phyloP scores from a whole-genome alignment of 2,797 vertebrate species.

The Amblyopsis hoosieri region DNA sequence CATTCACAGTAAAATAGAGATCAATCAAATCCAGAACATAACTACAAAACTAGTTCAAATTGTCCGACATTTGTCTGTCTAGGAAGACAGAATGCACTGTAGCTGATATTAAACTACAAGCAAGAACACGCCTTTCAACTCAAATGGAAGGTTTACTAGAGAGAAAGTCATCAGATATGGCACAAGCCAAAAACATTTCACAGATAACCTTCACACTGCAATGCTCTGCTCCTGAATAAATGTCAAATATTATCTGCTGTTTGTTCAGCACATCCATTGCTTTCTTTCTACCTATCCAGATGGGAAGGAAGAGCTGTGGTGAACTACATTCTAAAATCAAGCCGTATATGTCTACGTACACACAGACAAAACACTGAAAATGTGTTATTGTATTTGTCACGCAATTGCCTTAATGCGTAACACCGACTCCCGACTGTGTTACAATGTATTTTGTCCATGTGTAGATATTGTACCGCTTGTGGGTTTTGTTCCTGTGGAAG shows the following conservation, averaged over 20 bases:
- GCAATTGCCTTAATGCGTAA: slow-evolving; percentile 11
- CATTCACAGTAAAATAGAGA: background rate
- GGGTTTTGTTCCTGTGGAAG: background rate
- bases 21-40: too few relatives aligned
- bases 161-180: slow-evolving; percentile 78
- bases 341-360: slow-evolving; percentile 15
- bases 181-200: slow-evolving; percentile 72
- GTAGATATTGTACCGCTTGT: background rate
- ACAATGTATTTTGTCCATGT: slow-evolving; percentile 6
- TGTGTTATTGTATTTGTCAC: slow-evolving; percentile 3
- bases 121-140: slow-evolving; percentile 72
- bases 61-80: slow-evolving; percentile 50
- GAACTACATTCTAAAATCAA: slow-evolving; percentile 53
- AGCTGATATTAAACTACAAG: slow-evolving; percentile 65
- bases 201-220: slow-evolving; percentile 79
- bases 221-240: slow-evolving; percentile 78
- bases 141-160: slow-evolving; percentile 68
- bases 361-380: slow-evolving; percentile 31
- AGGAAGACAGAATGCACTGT: slow-evolving; percentile 52
- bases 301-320: slow-evolving; percentile 57
- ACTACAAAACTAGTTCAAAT: too few relatives aligned
- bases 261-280: slow-evolving; percentile 72
- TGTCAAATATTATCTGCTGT: slow-evolving; percentile 80
- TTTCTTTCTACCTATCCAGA: slow-evolving; percentile 60
- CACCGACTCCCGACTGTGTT: background rate